A percentile compares a stretch with the other conserved stretches of the same genome.
Evolutionary conservation across 1,140 invertebrate species (phyloP).

Genomic region (Wiebesia pumilae): DNA sequence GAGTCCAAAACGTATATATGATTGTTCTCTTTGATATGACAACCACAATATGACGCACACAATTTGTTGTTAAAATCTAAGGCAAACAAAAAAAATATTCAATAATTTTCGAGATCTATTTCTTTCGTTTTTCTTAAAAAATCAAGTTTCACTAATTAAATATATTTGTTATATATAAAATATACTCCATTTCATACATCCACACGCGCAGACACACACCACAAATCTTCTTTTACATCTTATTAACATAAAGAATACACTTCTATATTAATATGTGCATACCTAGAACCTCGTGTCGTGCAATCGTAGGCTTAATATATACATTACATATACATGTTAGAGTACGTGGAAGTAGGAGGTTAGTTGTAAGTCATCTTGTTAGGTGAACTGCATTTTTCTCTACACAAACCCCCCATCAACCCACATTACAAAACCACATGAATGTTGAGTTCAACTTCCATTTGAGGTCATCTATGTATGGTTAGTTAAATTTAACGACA

Average conservation of each 20-base stretch:
- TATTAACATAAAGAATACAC: not conserved
- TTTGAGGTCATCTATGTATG: constrained; percentile 20
- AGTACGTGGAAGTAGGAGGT: constrained; percentile 3
- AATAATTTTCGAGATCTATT: constrained; percentile 2
- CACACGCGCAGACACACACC: not conserved
- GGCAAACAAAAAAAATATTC: not conserved
- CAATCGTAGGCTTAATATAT: constrained; percentile 66
- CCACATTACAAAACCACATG: not conserved
- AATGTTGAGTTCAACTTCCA: constrained; percentile 14
- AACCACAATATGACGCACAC: constrained; percentile 38
- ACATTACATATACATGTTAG: constrained; percentile 39
- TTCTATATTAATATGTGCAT: constrained; percentile 38
- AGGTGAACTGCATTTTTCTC: constrained; percentile 39
- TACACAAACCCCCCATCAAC: not conserved
- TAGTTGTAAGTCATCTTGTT: constrained; percentile 40
- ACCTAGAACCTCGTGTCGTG: constrained; percentile 61
- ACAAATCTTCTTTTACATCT: not conserved
- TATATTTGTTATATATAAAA: not conserved
- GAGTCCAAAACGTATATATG: constrained; percentile 31
- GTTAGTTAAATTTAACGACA: constrained; percentile 41
- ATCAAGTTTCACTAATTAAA: constrained; percentile 17
- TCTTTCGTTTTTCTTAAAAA: constrained; percentile 30
- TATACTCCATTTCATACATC: not conserved
- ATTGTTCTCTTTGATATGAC: constrained; percentile 9
- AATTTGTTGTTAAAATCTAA: not conserved